phyloP scores from a whole-genome alignment of 1,140 invertebrate genomes.

The Scaptomyza graminum region DNA sequence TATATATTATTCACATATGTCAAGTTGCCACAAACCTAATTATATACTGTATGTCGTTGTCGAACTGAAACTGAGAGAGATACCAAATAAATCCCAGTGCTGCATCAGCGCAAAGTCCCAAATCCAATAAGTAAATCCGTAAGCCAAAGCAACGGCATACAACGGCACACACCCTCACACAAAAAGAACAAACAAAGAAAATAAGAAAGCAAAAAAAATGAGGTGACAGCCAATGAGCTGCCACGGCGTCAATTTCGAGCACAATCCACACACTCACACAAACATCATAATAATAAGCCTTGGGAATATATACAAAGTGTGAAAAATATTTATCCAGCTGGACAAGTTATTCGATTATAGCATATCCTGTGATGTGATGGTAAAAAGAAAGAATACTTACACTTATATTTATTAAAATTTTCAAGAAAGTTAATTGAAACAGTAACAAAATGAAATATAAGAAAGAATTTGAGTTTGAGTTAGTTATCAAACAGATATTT shows the following conservation, averaged over 20 bases:
- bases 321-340: conserved; percentile 38
- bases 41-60: conserved; percentile 46
- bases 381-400: not conserved
- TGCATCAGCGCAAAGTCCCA: conserved; percentile 73
- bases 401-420: not conserved
- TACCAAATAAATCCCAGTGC: conserved; percentile 61
- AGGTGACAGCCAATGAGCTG: conserved; percentile 32
- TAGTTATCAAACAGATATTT: too few relatives aligned
- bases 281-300: conserved; percentile 68
- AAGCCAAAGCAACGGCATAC: conserved; percentile 32
- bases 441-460: too few relatives aligned
- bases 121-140: conserved; percentile 77
- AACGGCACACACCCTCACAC: not conserved
- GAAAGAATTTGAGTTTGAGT: too few relatives aligned
- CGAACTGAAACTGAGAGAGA: conserved; percentile 28
- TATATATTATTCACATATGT: conserved; percentile 30
- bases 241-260: conserved; percentile 30
- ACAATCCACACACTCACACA: conserved; percentile 9
- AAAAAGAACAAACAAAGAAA: conserved; percentile 13
- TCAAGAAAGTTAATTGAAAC: not conserved
- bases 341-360: too few relatives aligned
- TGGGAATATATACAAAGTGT: conserved; percentile 54
- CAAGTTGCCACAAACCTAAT: conserved; percentile 66
- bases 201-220: conserved; percentile 19
- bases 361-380: conserved; percentile 5